Percentiles rank a stretch among this genome's conserved stretches.
Evolutionary conservation across 2,113 vertebrate genomes (phyloP).

Genomic region (Edolisoma coerulescens): DNA sequence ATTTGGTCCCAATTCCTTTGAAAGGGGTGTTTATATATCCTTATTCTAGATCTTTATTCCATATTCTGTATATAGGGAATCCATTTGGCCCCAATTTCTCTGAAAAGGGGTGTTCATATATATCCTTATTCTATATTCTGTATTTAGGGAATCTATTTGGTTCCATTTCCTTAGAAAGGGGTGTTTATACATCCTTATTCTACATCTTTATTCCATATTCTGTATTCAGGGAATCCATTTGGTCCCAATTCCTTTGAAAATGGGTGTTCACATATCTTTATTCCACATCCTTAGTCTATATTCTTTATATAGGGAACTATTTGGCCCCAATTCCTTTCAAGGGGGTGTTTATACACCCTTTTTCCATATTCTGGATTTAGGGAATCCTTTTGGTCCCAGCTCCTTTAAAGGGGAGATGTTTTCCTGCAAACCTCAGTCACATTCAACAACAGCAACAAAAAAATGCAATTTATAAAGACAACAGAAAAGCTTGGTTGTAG

Average conservation of each 20-base stretch:
- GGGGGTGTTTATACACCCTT: neutral
- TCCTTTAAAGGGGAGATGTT: neutral
- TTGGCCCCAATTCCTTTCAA: neutral
- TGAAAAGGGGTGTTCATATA: fast-evolving
- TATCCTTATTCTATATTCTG: neutral
- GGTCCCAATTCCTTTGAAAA: neutral
- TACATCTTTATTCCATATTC: too few relatives aligned
- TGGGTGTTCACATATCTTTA: neutral
- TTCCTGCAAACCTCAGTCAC: neutral
- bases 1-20: neutral
- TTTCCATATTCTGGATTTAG: neutral
- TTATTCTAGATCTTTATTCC: neutral
- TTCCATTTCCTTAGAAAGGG: neutral
- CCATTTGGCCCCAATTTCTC: fast-evolving
- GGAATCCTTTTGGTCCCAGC: neutral
- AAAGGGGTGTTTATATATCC: neutral
- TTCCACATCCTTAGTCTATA: neutral
- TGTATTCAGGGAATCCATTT: fast-evolving
- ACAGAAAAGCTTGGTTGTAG: neutral
- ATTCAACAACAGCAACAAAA: neutral
- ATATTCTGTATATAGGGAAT: neutral
- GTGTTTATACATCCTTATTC: neutral
- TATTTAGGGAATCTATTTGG: neutral
- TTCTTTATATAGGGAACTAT: fast-evolving
- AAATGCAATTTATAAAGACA: neutral